These are phyloP conservation scores for Ceraclea dissimilis DNA, from an alignment of 2,888 invertebrate genomes.

Conservation along the genomic window DNA sequence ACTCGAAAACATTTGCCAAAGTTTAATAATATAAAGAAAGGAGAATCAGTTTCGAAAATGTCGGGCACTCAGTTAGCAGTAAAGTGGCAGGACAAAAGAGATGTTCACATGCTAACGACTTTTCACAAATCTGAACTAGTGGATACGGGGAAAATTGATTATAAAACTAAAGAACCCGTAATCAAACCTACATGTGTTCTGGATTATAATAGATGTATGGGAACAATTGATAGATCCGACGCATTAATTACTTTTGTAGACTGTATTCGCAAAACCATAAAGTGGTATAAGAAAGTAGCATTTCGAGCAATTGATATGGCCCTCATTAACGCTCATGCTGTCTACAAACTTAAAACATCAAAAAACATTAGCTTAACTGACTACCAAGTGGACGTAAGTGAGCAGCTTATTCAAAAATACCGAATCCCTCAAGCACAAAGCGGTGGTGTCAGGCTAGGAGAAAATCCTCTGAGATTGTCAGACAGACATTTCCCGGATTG, in stretches of 20 bases:
- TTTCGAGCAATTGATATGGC: not conserved
- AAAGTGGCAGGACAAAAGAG: slow-evolving; percentile 3
- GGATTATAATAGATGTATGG: not conserved
- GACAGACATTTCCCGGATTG: no score
- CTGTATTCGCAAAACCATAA: not conserved
- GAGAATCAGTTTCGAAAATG: not conserved
- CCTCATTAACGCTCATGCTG: no score
- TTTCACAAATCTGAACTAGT: not conserved
- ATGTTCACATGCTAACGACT: not conserved
- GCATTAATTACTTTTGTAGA: not conserved
- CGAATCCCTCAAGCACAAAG: no score
- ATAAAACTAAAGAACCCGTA: not conserved
- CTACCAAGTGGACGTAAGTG: no score
- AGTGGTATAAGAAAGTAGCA: slow-evolving; percentile 3
- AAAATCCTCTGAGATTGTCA: no score
- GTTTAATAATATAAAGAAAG: slow-evolving; percentile 8
- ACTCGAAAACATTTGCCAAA: slow-evolving; percentile 7
- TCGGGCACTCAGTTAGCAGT: not conserved
- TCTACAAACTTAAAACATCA: no score
- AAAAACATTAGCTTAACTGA: no score
- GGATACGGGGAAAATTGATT: slow-evolving; percentile 1
- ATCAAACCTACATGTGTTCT: not conserved
- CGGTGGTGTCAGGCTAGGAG: no score
- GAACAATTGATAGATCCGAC: not conserved
- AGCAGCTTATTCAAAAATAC: no score